Percentiles rank a stretch among this genome's conserved stretches.
Conservation (phyloP, 2,797 vertebrate species). For the Tapera naevia region DNA sequence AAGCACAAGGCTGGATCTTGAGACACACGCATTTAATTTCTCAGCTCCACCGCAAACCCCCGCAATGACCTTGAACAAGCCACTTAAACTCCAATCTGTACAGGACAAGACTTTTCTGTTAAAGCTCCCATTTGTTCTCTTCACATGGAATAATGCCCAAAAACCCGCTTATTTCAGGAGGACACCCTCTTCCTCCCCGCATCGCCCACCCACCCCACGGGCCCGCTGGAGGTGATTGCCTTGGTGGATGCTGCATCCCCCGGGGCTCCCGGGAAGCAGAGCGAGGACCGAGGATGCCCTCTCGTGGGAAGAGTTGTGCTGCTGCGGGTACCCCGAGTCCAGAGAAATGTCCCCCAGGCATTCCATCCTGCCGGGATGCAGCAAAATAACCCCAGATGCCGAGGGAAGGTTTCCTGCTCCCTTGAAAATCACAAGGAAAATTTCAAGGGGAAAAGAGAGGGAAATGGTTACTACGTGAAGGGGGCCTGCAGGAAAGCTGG, state of each 20-base stretch:
- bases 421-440: no score
- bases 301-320: conserved; percentile 31
- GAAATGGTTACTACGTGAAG: no score
- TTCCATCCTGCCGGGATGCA: not conserved
- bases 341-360: not conserved
- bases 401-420: no score
- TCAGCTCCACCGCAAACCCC: conserved; percentile 22
- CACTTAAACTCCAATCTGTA: not conserved
- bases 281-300: conserved; percentile 5
- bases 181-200: fast-evolving
- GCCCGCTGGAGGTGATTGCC: not conserved
- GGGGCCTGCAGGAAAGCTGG: no score
- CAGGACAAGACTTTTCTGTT: not conserved
- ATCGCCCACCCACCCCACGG: fast-evolving
- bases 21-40: conserved; percentile 20
- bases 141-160: fast-evolving
- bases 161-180: fast-evolving
- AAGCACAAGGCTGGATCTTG: conserved; percentile 34
- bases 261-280: not conserved
- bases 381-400: no score
- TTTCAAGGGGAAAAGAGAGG: no score
- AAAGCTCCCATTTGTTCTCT: not conserved
- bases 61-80: conserved; percentile 12
- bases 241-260: not conserved
- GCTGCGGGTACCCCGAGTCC: not conserved